Base-by-base conservation (phyloP, 2,113 vertebrate genomes). In the Leiothrix lutea region DNA sequence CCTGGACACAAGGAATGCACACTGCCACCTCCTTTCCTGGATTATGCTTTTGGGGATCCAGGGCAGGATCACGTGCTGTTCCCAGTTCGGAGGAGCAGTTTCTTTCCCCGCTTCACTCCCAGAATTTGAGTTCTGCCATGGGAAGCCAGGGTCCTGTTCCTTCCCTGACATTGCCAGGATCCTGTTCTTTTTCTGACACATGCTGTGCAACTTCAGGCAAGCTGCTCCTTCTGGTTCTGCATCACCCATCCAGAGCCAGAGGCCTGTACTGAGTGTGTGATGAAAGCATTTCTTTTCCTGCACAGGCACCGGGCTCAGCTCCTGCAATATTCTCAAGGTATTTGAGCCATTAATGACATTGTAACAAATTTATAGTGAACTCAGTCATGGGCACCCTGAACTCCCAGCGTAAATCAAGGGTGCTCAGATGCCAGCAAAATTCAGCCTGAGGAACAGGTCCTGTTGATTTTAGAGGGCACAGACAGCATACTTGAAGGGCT, bases 401-500 rank as follows among this genome's bases (percentile, higher is more conserved):
- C 38, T 83, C 74, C 74, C 81, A 33, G 38, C 8, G 40, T 54
- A 51, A 90, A 24, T 69, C 74, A 35, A 83, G 80, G 56, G 67
- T 72, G 56, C 47, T 4, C 38, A n/a, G 71, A 62, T 54, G 20
- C 48, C 25, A 11, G 24, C 44, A 80, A 57, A 90, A 83, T 70
- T 51, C 67, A 73, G 50, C 86, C 72, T 60, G 36, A 4, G 25
- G 64, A 88, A 35, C 62, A 36, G 35, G 33, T 70, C 60, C 66
- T 60, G 42, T 29, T 90, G 85, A 73, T 77, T 80, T 77, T 67
- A 79, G 54, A 88, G 84, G 74, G 73, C 78, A 94, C 44, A n/a
- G 93, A 33, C 65, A 35, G 72, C 64, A 61, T 57, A 94, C 35
- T 73, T 91, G 78, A 94, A 96, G 80, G 78, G 86, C 80, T 94